Conservation (phyloP, 2,888 invertebrate species). For the Cephus rjabovi region DNA sequence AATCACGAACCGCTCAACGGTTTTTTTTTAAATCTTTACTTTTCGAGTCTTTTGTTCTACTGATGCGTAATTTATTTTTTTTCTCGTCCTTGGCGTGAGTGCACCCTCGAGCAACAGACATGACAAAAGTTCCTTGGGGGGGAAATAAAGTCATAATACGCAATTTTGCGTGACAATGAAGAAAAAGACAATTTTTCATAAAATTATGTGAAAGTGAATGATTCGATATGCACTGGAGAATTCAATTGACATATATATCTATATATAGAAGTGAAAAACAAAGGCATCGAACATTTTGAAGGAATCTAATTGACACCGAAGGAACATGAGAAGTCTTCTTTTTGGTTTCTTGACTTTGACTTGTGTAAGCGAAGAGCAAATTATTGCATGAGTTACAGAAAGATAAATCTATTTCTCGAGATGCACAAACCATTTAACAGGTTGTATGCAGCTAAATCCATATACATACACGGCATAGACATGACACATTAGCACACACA, state of each 20-base stretch:
- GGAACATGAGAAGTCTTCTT: background rate
- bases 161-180: constrained; percentile 8
- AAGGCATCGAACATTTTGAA: background rate
- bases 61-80: background rate
- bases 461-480: constrained; percentile 39
- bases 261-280: background rate
- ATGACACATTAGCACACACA: background rate
- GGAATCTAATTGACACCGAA: background rate
- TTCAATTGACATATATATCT: background rate
- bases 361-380: constrained; percentile 26
- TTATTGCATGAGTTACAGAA: background rate
- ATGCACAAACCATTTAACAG: background rate
- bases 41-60: background rate
- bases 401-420: background rate
- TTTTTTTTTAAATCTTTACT: background rate
- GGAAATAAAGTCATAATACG: background rate
- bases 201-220: constrained; percentile 8
- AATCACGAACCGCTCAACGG: background rate
- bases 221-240: background rate
- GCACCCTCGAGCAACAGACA: constrained; percentile 10
- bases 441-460: constrained; percentile 44
- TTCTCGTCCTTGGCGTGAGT: background rate
- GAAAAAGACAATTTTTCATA: constrained; percentile 5
- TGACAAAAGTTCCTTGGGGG: constrained; percentile 14
- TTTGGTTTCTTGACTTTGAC: background rate